Evolutionary conservation across 2,888 invertebrate genomes (phyloP), one percentile per base, ranked within the genome.

Genomic region (Spicauda simplicius): DNA sequence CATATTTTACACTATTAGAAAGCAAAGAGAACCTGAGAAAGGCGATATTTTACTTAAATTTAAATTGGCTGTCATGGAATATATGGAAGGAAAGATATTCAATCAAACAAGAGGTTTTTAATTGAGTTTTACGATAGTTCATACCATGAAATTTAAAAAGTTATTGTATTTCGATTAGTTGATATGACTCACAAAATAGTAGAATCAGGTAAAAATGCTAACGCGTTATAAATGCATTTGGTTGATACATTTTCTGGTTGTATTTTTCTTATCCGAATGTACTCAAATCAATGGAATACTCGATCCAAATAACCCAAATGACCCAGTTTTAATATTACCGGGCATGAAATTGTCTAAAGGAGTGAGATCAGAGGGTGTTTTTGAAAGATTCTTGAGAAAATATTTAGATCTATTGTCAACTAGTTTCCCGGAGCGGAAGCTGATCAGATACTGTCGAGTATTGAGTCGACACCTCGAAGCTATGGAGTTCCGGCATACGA

Each of bases 341-440:
- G 14, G 60, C n/a, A 64, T 64, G 64, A 65, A 45, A 41, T 20
- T 53, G 54, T 52, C 45, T 14, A 18, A 53, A 58, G 53, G 18
- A 3, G 52, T 70, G 8, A 70, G 68, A 69, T 56, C 72, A 0
- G 71, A 80, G 52, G 82, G 79, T 6, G 81, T 85, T 48, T 91
- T 90, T 60, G 80, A 77, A 68, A 75, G 56, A 12, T 89, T 91
- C 73, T n/a, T 90, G 30, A 75, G 71, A 37, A 74, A 75, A 8
- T 73, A 82, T 10, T 67, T 90, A 0, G 75, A 80, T 45, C 50
- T 83, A 12, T 52, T 90, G 37, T 74, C 79, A 3, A 76, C 69
- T 1, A 68, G 64, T 5, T 82, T 83, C 61, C 76, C 81, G 5
- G 79, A 74, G 37, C 77, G 71, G 67, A 80, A 76, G 37, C 55